Evolutionary conservation across 2,797 vertebrate genomes (phyloP), one percentile per base, ranked within the genome.

Genomic region (Acrocephalus scirpaceus): DNA sequence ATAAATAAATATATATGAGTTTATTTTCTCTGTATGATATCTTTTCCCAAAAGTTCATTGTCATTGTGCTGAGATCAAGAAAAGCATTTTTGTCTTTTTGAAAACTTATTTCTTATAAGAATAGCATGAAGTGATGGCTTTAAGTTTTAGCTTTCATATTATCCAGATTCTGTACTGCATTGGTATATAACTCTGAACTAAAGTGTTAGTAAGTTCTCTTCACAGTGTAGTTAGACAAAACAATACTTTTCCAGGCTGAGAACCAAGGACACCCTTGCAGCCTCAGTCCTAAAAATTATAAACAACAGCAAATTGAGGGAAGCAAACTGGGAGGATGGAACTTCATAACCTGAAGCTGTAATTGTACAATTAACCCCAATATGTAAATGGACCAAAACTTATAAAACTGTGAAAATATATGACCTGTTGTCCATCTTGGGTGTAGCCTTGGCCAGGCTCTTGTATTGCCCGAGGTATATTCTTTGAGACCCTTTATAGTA

Each of bases 361-460:
- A 45, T 4, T 45, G 21, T 17, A 26, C 17, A 56, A 56, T 32
- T 66, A 25, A 26, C 8, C 8, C 21, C 61, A 45, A 15, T 16
- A 56, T 20, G n/a, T 36, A 56, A 78, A 38, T 21, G 7, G 26
- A 36, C 21, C n/a, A 56, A 65, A 54, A 65, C 27, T 45, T 54
- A 45, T 10, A 30, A 44, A 45, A 65, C 21, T 30, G 38, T n/a
- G 6, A 45, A 65, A 54, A 65, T 0, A 0, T 25, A 26, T 25
- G 21, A 54, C 32, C 16, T 2, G 1, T 9, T 17, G 13, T 45
- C 8, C 4, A 12, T 36, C n/a, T 38, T 26, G 17, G 10, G 3
- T 66, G 14, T 8, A 45, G 61, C 21, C 21, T 4, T 1, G 4
- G 40, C 10, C 9, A 4, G 13, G 61, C 14, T 32, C 40, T 56